Evolutionary conservation across 2,113 vertebrate species (phyloP), one percentile per base, ranked within the genome.

Genomic region (Coptodon bakossiorum): DNA sequence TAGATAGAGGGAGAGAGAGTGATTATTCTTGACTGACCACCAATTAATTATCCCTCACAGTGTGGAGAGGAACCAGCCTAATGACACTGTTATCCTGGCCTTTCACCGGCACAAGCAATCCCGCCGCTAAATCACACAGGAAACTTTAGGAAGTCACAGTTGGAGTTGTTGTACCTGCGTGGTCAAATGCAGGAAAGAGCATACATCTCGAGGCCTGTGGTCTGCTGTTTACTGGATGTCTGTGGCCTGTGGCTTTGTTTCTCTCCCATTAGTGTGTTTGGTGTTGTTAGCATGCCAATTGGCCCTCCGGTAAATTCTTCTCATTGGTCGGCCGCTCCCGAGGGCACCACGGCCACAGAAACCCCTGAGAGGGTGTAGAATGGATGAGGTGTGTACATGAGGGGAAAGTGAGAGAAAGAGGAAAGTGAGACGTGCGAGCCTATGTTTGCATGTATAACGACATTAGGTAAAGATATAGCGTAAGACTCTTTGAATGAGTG

Each of bases 201-300:
- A 85, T 90, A 90, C 91, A 87, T 96, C 94, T 94, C 68, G 84
- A 87, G 91, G 89, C 95, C 94, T 96, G 96, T 94, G 96, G 96
- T 96, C 84, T 91, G 90, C 93, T 93, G 94, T 95, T 96, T 96
- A 96, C 95, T 96, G 94, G 95, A 96, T 95, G 92, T 95, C 93
- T 96, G 96, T 96, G 96, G 96, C 94, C 94, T 96, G 96, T 96
- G 96, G 96, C 95, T 96, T 96, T 93, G 91, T 93, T 90, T 94
- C 92, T 84, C 88, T 92, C 94, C 95, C 95, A 96, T 97, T 96
- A 96, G 95, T 88, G 94, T 92, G 95, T 93, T 95, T 93, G 94
- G 93, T 94, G 95, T 94, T 96, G 95, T 95, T 95, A 83, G 84
- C 86, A 31, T 86, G 89, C 88, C 80, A 89, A 92, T 92, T 79